Conservation (phyloP, 2,113 vertebrate species). For the Indri indri region DNA sequence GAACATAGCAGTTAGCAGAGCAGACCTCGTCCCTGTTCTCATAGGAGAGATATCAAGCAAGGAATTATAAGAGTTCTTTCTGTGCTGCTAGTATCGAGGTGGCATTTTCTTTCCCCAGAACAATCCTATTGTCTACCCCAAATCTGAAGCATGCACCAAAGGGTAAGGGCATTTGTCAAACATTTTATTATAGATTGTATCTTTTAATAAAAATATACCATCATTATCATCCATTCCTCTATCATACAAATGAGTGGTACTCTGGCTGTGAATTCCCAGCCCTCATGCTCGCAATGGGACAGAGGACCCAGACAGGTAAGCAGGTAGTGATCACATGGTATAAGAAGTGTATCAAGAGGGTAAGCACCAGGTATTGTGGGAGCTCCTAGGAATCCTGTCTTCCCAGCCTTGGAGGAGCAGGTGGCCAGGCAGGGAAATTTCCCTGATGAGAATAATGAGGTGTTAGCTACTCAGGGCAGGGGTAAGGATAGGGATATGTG, state of each 20-base stretch:
- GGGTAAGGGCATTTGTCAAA: slow-evolving; percentile 16
- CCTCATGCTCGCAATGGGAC: background rate
- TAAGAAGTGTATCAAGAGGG: background rate
- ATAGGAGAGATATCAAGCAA: background rate
- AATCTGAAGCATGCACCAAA: background rate
- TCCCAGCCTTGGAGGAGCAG: background rate
- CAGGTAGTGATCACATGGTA: background rate
- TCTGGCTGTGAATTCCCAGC: background rate
- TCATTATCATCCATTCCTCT: background rate
- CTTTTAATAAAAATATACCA: background rate
- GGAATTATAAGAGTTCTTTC: background rate
- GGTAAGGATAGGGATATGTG: background rate
- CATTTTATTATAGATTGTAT: background rate
- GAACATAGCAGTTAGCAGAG: background rate
- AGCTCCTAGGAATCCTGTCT: background rate
- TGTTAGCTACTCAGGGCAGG: background rate
- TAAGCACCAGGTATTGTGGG: background rate
- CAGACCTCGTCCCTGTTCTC: background rate
- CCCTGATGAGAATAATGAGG: background rate
- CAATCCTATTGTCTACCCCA: background rate
- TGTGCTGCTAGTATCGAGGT: background rate
- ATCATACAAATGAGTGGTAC: background rate
- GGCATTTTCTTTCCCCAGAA: background rate
- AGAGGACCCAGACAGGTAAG: background rate
- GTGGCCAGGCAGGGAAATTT: background rate